phyloP scores from a whole-genome alignment of 2,888 invertebrate species.

The Tachina lurida region DNA sequence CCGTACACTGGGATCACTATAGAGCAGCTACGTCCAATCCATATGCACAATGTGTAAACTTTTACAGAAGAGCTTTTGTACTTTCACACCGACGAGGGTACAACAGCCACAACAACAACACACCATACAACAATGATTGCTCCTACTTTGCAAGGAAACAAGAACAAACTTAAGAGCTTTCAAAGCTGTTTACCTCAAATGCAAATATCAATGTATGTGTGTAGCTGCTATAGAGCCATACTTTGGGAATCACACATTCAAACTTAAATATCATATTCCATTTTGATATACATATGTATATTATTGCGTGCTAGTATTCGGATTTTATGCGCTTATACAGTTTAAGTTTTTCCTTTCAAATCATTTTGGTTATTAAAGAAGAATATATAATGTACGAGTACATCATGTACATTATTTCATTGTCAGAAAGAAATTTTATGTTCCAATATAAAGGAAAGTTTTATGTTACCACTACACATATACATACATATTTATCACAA shows the following conservation, averaged over 20 bases:
- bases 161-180: no score
- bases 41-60: no score
- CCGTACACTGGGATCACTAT: no score
- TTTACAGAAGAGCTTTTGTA: no score
- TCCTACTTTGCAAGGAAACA: no score
- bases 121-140: no score
- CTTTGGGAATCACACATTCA: not conserved
- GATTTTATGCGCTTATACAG: constrained; percentile 21
- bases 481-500: not conserved
- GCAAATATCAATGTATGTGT: no score
- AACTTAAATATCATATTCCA: not conserved
- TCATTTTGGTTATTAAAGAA: constrained; percentile 12
- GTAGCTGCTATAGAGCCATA: not conserved
- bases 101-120: no score
- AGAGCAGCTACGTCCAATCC: no score
- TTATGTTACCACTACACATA: not conserved
- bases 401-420: not conserved
- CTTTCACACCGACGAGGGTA: no score
- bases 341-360: constrained; percentile 7
- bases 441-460: not conserved
- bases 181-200: no score
- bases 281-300: no score
- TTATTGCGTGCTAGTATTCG: constrained; percentile 6
- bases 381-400: not conserved
- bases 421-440: not conserved